Percentiles rank a stretch among this genome's conserved stretches.
phyloP scores from a whole-genome alignment of 64 coral and sea anemone species.

The Acropora yongei region DNA sequence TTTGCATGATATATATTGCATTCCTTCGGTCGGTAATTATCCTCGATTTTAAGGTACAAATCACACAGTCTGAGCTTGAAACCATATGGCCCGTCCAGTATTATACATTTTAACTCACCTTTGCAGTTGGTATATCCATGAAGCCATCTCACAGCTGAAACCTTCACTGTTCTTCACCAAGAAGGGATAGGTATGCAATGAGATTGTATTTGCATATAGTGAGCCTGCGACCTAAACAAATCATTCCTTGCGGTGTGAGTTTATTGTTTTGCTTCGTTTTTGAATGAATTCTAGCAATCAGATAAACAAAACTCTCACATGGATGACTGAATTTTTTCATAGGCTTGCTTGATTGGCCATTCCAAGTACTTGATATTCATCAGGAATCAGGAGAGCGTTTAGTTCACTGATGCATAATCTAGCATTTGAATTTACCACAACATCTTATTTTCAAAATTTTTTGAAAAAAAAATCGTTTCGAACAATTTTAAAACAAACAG shows the following conservation, averaged over 20 bases:
- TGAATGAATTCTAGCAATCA: not conserved
- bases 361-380: not conserved
- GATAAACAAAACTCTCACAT: not conserved
- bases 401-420: not conserved
- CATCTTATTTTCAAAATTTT: too few relatives aligned
- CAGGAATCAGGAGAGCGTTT: not conserved
- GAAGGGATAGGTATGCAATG: not conserved
- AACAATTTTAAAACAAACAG: too few relatives aligned
- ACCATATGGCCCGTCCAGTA: not conserved
- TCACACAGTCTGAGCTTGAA: not conserved
- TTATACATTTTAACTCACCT: not conserved
- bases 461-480: too few relatives aligned
- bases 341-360: not conserved
- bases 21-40: not conserved
- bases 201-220: conserved; percentile 7
- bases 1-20: not conserved
- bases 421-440: too few relatives aligned
- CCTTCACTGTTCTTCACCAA: not conserved
- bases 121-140: conserved; percentile 9
- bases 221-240: not conserved
- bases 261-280: conserved; percentile 21
- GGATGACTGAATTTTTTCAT: conserved; percentile 14
- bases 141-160: not conserved
- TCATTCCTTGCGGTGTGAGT: not conserved
- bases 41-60: too few relatives aligned